Evolutionary conservation across 2,113 vertebrate species (phyloP).

Genomic region (Grammomys dolichurus): DNA sequence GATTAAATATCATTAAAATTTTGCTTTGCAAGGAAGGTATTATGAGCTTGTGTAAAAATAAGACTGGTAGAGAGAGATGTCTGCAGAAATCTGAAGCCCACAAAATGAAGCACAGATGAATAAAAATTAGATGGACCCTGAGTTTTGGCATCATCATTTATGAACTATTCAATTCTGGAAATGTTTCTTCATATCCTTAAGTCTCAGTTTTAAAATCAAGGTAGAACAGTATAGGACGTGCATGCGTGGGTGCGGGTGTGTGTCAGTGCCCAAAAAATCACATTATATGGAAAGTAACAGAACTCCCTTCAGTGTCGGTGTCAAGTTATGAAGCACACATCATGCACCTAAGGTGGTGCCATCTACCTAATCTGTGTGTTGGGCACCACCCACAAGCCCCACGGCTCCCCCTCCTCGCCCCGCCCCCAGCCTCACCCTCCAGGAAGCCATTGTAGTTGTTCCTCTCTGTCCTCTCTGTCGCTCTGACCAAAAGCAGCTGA

Average conservation of each 20-base stretch:
- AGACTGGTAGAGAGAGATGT: conserved; percentile 45
- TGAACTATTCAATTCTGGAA: background rate
- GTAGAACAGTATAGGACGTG: background rate
- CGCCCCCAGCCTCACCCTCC: too few relatives aligned
- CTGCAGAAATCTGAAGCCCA: background rate
- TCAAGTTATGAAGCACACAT: background rate
- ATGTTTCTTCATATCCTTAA: background rate
- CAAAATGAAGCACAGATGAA: background rate
- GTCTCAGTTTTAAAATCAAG: conserved; percentile 42
- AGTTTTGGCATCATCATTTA: background rate
- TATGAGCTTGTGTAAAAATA: conserved; percentile 60
- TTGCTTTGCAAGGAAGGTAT: conserved; percentile 61
- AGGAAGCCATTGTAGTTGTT: background rate
- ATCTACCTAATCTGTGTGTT: background rate
- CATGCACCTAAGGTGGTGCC: background rate
- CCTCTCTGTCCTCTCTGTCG: background rate
- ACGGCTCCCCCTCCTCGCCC: too few relatives aligned
- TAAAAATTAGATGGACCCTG: background rate
- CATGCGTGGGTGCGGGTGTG: background rate
- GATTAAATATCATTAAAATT: conserved; percentile 62
- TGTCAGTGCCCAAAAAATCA: background rate
- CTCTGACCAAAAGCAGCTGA: background rate
- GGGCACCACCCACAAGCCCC: too few relatives aligned
- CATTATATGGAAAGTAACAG: conserved; percentile 6
- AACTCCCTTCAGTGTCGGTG: background rate